Base-by-base conservation (phyloP, 2,888 invertebrate genomes). In the Craniophora ligustri region DNA sequence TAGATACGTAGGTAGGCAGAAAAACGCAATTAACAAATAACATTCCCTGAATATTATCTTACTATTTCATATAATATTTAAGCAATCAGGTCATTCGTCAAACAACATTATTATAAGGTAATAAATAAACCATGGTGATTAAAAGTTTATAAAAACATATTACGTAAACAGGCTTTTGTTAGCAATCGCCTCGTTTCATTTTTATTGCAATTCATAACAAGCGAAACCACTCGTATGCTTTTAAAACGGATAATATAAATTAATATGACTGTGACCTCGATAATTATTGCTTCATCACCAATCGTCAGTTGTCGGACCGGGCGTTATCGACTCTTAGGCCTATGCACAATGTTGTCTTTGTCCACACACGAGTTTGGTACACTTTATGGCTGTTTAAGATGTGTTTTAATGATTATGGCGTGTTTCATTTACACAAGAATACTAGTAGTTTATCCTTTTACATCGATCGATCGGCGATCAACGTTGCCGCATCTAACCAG, bases 161-260 rank as follows among this genome's bases (percentile, higher is more conserved):
- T 49, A 10, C 36, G 15, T 13, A 39, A 16, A 26, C 7, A 10
- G 15, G 39, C 10, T 16, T 34, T 34, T 34, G 34, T n/a, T 34
- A 16, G 2, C 18, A 34, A 16, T 16, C 10, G 0, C 13, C 2
- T n/a, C 34, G 11, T 11, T 10, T 14, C n/a, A 38, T 47, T 59
- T 55, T 63, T 56, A 72, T 67, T 56, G 55, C 49, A 45, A 59
- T 56, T 59, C 44, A 48, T 62, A 47, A 54, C 59, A 62, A 48
- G 21, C 38, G 32, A 46, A 44, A 56, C 32, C 34, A 35, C 23
- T 46, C 31, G 44, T 48, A 46, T 38, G 32, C 21, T 53, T 58
- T 48, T 31, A 49, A 57, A 46, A 15, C 14, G 10, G 34, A 26
- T 59, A 49, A 36, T 57, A 46, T 8, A 30, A 59, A 47, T 42